Conservation (phyloP, 2,797 vertebrate species). For the Pogonophryne albipinna region DNA sequence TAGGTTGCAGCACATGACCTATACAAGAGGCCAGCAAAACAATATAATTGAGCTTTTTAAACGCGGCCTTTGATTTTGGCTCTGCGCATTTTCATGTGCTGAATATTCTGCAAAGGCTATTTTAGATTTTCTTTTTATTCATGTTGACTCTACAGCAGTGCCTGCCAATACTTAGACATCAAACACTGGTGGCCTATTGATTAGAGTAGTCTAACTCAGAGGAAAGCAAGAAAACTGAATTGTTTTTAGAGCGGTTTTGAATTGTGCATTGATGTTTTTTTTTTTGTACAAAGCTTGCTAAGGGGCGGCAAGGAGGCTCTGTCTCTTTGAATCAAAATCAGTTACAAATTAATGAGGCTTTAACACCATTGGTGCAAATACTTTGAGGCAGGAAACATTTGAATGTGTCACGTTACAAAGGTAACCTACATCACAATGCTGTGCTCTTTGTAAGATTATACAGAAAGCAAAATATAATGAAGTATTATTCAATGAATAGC, state of each 20-base stretch:
- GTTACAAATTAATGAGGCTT: constrained; percentile 42
- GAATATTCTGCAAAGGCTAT: constrained; percentile 49
- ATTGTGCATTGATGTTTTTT: constrained; percentile 26
- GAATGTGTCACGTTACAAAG: constrained; percentile 3
- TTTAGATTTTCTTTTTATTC: constrained; percentile 39
- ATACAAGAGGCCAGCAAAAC: constrained; percentile 1
- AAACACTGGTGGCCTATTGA: constrained; percentile 59
- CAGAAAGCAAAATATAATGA: neutral
- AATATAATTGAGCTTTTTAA: constrained; percentile 19
- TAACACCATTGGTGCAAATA: constrained; percentile 18
- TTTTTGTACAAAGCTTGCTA: constrained; percentile 23
- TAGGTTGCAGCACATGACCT: neutral
- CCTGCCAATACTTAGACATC: constrained; percentile 50
- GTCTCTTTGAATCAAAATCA: constrained; percentile 54
- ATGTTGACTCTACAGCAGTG: constrained; percentile 32
- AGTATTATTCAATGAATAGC: no score
- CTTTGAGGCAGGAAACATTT: constrained; percentile 17
- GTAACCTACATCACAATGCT: neutral
- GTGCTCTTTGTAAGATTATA: no score
- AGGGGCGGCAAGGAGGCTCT: constrained; percentile 8
- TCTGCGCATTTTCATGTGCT: constrained; percentile 29
- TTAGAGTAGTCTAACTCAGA: constrained; percentile 35
- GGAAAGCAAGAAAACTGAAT: constrained; percentile 35
- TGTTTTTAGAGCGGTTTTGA: constrained; percentile 37
- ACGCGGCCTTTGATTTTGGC: constrained; percentile 40